Evolutionary conservation across 2,113 vertebrate species (phyloP), one percentile per base, ranked within the genome.

Genomic region (Otocyon megalotis): DNA sequence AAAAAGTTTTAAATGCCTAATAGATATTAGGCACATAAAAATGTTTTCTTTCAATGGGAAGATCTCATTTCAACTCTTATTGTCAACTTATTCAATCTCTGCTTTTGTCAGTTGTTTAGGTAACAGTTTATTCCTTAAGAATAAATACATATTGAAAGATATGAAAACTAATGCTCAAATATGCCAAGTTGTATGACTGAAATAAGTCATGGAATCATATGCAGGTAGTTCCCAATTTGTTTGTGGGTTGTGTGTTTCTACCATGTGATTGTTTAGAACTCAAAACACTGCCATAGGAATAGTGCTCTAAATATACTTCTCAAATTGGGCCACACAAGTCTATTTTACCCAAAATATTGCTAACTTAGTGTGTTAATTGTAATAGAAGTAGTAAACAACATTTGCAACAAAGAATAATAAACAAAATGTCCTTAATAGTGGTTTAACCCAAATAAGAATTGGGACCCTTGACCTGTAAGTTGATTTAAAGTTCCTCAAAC

Each of bases 81-180:
- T 76, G 32, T 32, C 86, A 67, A 58, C 19, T 80, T 56, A 88
- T 22, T 76, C 26, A 67, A 35, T 88, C 17, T 82, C 35, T 82
- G 26, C 28, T 81, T 81, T 81, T 69, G 48, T 22, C 67, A 50
- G 8, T 89, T 85, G 43, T 32, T 71, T 91, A 65, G 48, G 19
- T 80, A 86, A 82, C 17, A 56, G 54, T 28, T 89, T 91, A 74
- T 90, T 48, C 13, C 43, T 22, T 72, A 91, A 87, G 82, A 91
- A 48, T 74, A 74, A 91, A 80, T 30, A 56, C 8, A 67, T 37
- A 58, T 37, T 87, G 37, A 20, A 77, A 88, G 86, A 94, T 35
- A 88, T 54, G 37, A 28, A 79, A 48, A n/a, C 76, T 60, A 62
- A 67, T 43, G 14, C 26, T 92, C 30, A 84, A 88, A 62, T 76